phyloP scores from a whole-genome alignment of 2,888 invertebrate genomes.

The Strigamia maritima region DNA sequence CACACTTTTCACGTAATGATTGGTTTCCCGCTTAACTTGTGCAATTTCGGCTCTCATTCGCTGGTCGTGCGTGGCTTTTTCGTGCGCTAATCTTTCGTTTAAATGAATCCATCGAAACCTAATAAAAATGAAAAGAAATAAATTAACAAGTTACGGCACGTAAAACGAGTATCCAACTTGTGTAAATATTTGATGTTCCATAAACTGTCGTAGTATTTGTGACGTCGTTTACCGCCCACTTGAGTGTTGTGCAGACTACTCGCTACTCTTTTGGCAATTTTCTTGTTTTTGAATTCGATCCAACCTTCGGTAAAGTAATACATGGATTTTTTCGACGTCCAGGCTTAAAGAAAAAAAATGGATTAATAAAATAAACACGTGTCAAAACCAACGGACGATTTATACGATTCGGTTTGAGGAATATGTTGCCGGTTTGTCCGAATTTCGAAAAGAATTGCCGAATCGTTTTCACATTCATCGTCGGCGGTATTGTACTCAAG shows the following conservation, averaged over 20 bases:
- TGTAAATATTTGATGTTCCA: too few species aligned
- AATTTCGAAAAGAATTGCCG: slow-evolving; percentile 74
- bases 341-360: neutral
- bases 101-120: slow-evolving; percentile 95
- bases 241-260: slow-evolving; percentile 74
- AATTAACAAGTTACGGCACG: too few species aligned
- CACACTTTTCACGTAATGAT: slow-evolving; percentile 77
- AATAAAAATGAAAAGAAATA: too few species aligned
- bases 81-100: slow-evolving; percentile 87
- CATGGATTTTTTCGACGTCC: slow-evolving; percentile 51
- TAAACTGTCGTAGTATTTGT: slow-evolving; percentile 80
- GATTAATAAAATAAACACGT: too few species aligned
- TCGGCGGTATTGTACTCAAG: too few species aligned
- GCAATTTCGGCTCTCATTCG: slow-evolving; percentile 80
- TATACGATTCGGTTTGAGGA: too few species aligned
- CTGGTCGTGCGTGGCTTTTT: slow-evolving; percentile 83
- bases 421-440: slow-evolving; percentile 80
- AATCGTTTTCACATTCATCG: slow-evolving; percentile 78
- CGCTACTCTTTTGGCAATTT: slow-evolving; percentile 82
- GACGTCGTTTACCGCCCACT: slow-evolving; percentile 78
- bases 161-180: too few species aligned
- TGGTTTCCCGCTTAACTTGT: slow-evolving; percentile 88
- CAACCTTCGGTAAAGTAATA: slow-evolving; percentile 85
- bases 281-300: slow-evolving; percentile 89
- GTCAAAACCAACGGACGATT: too few species aligned